Base-by-base conservation (phyloP, 2,797 vertebrate genomes). In the Malacoctenus gilli region DNA sequence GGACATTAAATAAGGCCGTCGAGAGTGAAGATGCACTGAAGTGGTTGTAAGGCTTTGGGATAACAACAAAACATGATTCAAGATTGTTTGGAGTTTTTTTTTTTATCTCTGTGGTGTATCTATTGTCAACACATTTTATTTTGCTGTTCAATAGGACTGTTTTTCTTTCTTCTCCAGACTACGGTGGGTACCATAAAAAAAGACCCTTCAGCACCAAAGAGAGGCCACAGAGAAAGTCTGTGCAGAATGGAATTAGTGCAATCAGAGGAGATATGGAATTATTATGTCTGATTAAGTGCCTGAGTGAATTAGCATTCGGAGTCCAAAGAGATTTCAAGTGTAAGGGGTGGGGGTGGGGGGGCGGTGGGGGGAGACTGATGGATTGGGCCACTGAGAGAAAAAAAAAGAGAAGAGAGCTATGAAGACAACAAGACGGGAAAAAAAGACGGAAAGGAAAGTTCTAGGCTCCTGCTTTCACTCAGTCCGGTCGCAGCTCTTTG, bases 241-340 rank as follows among this genome's bases (percentile, higher is more conserved):
- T 65, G 60, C 75, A 57, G 42, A 68, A 19, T 66, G 54, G 71
- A 78, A 82, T 87, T 75, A 79, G 51, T 59, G 61, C 80, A 88
- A 80, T 83, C 82, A 84, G 64, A 68, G 68, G 73, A 87, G 80
- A 82, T 85, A 69, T 76, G 69, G 72, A 84, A 87, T 86, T 83
- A 87, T 84, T 86, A 81, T 79, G 66, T 85, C 82, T 87, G 83
- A 89, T 90, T 87, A 90, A 86, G 72, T 75, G 80, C 52, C 77
- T 74, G 79, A 80, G 62, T 81, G 72, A 84, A 87, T 88, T 85
- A 88, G 78, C 75, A 77, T 82, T 80, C 51, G 44, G 70, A 72
- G 77, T 84, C 78, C 80, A 81, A 80, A 68, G 79, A 83, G 83
- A 84, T 71, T 82, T 83, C 51, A 68, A 46, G 59, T 50, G 64